Evolutionary conservation across 2,888 invertebrate genomes (phyloP), one percentile per base, ranked within the genome.

Genomic region (Tachina grossa): DNA sequence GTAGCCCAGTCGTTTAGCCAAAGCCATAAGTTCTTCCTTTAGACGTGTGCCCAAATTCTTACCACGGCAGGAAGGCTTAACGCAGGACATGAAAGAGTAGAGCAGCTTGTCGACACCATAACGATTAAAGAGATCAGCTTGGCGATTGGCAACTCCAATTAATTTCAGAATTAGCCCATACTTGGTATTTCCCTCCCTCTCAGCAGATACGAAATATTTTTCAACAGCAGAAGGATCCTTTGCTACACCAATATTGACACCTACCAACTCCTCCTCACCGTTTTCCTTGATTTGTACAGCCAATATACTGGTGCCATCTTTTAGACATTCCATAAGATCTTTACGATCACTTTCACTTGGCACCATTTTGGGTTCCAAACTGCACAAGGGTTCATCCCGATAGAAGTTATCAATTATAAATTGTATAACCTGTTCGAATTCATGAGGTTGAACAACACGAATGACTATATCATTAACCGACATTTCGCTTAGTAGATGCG

Each of bases 61-160:
- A 8, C 82, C 85, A 9, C 85, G 82, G 11, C 45, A 65, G 0
- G 14, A 19, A 5, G 78, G 53, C 10, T 10, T 47, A 10, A 85
- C 82, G 10, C 74, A 74, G 2, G 65, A 72, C 82, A 85, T 79
- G 9, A 66, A 79, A 3, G 78, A 75, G 39, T 79, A 85, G 3
- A 85, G 66, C 0, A 85, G 9, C 10, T 79, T 75, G 31, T 85
- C 79, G n/a, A 85, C 85, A 45, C 71, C 71, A 65, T 82, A 85
- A 53, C 82, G 82, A 39, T 79, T 82, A 14, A 78, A 85, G 11
- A 79, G 39, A 59, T 82, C 79, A 1, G 79, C 85, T 39, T 85
- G 39, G 0, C 69, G 74, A 51, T 43, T 75, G 41, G 59, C 63
- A 19, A 57, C 11, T 8, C 75, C 85, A 43, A 85, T 66, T n/a